phyloP scores from a whole-genome alignment of 2,888 invertebrate species.

The Acronicta alni region DNA sequence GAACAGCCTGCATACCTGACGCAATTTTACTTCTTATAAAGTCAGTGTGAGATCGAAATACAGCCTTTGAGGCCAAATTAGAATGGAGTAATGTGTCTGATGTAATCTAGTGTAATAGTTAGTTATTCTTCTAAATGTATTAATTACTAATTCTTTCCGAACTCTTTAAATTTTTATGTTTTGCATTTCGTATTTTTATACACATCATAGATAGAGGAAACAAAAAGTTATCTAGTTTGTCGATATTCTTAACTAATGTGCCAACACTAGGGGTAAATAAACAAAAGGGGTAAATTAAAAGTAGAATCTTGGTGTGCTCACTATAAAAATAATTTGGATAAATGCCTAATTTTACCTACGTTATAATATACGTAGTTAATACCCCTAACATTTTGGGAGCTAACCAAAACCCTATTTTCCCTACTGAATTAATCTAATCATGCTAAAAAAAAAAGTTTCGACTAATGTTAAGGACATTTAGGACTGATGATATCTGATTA shows the following conservation, averaged over 20 bases:
- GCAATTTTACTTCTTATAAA: conserved; percentile 13
- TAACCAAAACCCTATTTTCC: too few species aligned
- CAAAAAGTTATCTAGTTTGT: background rate
- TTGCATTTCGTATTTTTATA: background rate
- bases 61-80: conserved; percentile 13
- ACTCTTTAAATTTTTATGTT: conserved; percentile 3
- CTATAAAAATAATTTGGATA: conserved; percentile 22
- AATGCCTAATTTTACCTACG: conserved; percentile 18
- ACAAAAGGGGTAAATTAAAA: too few species aligned
- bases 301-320: background rate
- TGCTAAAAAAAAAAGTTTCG: too few species aligned
- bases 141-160: background rate
- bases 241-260: background rate
- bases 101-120: conserved; percentile 28
- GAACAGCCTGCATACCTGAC: conserved; percentile 12
- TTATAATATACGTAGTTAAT: too few species aligned
- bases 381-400: too few species aligned
- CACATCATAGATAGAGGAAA: too few species aligned
- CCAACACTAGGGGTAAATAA: background rate
- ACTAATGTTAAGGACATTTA: too few species aligned
- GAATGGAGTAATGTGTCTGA: conserved; percentile 19
- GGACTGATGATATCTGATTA: too few species aligned
- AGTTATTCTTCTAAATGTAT: conserved; percentile 3
- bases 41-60: conserved; percentile 6
- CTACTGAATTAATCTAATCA: too few species aligned